These are phyloP conservation scores for Gobio occitaniae DNA, from an alignment of 2,797 vertebrate genomes.

Conservation along the genomic window DNA sequence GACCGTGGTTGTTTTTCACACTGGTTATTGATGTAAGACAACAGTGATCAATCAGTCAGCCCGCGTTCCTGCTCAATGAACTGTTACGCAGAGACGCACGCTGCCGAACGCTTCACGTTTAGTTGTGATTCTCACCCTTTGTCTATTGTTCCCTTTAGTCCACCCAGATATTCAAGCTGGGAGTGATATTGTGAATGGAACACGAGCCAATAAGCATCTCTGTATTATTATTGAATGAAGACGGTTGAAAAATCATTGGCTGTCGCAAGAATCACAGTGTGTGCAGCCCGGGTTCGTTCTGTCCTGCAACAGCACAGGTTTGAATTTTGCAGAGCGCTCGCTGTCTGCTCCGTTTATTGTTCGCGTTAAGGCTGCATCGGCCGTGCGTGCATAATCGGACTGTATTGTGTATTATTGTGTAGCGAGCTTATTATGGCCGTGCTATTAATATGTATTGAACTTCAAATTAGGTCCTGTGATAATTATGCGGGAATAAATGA, in stretches of 20 bases:
- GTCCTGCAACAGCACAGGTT: conserved; percentile 35
- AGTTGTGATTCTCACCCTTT: conserved; percentile 6
- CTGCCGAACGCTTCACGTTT: conserved; percentile 19
- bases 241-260: conserved; percentile 37
- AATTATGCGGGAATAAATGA: background rate
- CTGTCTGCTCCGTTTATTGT: conserved; percentile 32
- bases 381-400: conserved; percentile 30
- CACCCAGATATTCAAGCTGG: conserved; percentile 13
- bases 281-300: conserved; percentile 3
- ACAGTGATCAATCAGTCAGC: conserved; percentile 12
- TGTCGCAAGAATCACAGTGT: conserved; percentile 22
- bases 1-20: background rate
- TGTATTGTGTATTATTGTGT: background rate
- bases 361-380: conserved; percentile 28
- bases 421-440: background rate
- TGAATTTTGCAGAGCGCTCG: conserved; percentile 3
- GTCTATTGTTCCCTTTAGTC: conserved; percentile 28
- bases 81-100: conserved; percentile 27
- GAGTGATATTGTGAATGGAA: conserved; percentile 44
- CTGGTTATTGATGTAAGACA: conserved; percentile 21
- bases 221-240: conserved; percentile 28
- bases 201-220: conserved; percentile 22
- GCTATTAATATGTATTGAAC: background rate
- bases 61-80: conserved; percentile 32
- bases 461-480: background rate